phyloP scores from a whole-genome alignment of 2,797 vertebrate genomes.

The Coluber constrictor region DNA sequence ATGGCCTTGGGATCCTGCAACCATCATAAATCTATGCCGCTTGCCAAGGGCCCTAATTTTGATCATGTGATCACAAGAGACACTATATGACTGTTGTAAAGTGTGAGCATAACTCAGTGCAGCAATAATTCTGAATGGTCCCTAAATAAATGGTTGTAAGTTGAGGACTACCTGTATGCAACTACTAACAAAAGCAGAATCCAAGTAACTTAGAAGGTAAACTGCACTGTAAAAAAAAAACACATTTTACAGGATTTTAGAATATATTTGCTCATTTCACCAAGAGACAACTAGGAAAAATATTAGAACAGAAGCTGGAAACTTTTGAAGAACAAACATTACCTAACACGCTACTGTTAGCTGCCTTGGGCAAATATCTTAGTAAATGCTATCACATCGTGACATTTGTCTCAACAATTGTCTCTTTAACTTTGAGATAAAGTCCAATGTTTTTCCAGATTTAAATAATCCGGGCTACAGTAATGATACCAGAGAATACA shows the following conservation, averaged over 20 bases:
- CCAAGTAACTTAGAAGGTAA: not conserved
- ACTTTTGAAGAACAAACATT: not conserved
- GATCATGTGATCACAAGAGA: not conserved
- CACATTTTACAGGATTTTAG: not conserved
- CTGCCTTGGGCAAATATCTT: not conserved
- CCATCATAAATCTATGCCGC: not conserved
- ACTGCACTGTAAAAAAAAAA: not conserved
- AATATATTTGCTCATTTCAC: not conserved
- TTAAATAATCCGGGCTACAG: not conserved
- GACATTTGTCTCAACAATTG: not conserved
- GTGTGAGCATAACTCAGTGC: not conserved
- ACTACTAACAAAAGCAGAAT: not conserved
- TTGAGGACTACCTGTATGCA: not conserved
- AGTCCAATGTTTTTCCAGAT: not conserved
- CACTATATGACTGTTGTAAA: not conserved
- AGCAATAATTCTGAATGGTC: not conserved
- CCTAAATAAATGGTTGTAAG: not conserved
- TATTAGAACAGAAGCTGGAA: not conserved
- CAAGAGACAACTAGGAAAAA: not conserved
- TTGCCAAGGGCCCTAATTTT: not conserved
- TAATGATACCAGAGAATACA: not conserved
- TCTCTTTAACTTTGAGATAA: not conserved
- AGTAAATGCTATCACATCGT: not conserved
- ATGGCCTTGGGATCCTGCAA: not conserved
- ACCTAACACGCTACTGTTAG: not conserved